Conservation (phyloP, 1,140 invertebrate genomes). For the Leptopilina boulardi region DNA sequence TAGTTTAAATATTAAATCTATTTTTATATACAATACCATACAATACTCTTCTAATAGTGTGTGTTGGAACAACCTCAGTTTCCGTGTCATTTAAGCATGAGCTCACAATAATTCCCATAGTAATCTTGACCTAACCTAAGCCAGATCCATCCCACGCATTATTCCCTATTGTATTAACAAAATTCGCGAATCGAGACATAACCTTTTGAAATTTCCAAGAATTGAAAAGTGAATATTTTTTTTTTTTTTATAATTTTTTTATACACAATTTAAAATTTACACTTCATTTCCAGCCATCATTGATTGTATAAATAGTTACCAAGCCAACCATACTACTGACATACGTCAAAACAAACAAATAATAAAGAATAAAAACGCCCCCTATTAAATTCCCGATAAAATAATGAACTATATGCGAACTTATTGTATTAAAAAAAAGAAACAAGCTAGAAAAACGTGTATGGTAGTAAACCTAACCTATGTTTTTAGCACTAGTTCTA, state of each 20-base stretch:
- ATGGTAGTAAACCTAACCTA: slow-evolving; percentile 41
- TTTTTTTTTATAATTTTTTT: no score
- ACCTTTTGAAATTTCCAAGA: background rate
- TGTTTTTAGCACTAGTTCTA: slow-evolving; percentile 31
- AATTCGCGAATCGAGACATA: background rate
- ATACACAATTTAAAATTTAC: slow-evolving; percentile 27
- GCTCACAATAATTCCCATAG: slow-evolving; percentile 86
- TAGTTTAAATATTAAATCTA: background rate
- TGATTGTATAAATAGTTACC: slow-evolving; percentile 73
- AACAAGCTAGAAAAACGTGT: background rate
- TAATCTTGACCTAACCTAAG: slow-evolving; percentile 59
- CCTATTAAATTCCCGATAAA: slow-evolving; percentile 36
- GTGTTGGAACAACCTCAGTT: slow-evolving; percentile 74
- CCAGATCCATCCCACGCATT: slow-evolving; percentile 51
- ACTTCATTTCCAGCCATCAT: slow-evolving; percentile 53
- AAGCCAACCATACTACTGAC: slow-evolving; percentile 73
- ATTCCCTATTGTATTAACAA: slow-evolving; percentile 10
- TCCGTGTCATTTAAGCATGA: slow-evolving; percentile 84
- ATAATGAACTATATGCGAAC: background rate
- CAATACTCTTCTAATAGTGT: slow-evolving; percentile 72
- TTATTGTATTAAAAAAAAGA: background rate
- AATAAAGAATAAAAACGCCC: slow-evolving; percentile 49
- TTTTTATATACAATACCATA: slow-evolving; percentile 70
- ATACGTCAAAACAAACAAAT: slow-evolving; percentile 65
- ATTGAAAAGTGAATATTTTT: background rate